These are phyloP conservation scores for Hydractinia echinata DNA, from an alignment of 30 jellyfish, hydroid and myxozoan genomes.

Conservation along the genomic window DNA sequence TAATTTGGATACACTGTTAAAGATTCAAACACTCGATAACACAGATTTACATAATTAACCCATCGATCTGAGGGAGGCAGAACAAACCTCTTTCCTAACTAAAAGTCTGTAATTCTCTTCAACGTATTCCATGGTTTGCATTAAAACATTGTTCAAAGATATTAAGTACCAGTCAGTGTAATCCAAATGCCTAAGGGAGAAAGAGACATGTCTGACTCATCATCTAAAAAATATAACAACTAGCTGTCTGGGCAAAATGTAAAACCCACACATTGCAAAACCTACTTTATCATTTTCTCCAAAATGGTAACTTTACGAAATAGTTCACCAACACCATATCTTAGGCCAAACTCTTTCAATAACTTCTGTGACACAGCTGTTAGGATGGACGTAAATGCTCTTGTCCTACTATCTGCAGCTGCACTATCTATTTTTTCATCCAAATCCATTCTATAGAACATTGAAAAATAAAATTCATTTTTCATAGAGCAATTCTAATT, in stretches of 20 bases:
- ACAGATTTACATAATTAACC: no score
- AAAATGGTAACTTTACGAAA: constrained; percentile 55
- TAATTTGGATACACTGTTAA: no score
- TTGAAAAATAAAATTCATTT: background rate
- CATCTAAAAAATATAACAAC: no score
- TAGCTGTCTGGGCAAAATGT: no score
- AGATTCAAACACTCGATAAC: no score
- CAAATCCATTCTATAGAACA: constrained; percentile 10
- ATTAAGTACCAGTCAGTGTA: constrained; percentile 8
- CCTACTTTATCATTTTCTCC: constrained; percentile 66
- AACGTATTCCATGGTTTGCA: constrained; percentile 1
- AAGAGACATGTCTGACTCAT: background rate
- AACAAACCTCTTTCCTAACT: constrained; percentile 2
- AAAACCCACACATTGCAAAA: background rate
- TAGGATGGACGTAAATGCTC: constrained; percentile 36
- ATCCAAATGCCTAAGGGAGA: background rate
- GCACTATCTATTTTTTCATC: constrained; percentile 8
- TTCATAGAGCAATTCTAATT: no score
- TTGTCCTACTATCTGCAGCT: background rate
- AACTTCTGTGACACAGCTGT: constrained; percentile 67
- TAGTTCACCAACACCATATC: constrained; percentile 79
- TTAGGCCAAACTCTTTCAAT: constrained; percentile 68
- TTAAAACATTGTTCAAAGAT: background rate
- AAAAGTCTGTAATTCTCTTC: constrained; percentile 1
- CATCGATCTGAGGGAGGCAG: no score